Percentiles rank a stretch among this genome's conserved stretches.
Evolutionary conservation across 2,888 invertebrate genomes (phyloP).

Genomic region (Amorpha juglandis): DNA sequence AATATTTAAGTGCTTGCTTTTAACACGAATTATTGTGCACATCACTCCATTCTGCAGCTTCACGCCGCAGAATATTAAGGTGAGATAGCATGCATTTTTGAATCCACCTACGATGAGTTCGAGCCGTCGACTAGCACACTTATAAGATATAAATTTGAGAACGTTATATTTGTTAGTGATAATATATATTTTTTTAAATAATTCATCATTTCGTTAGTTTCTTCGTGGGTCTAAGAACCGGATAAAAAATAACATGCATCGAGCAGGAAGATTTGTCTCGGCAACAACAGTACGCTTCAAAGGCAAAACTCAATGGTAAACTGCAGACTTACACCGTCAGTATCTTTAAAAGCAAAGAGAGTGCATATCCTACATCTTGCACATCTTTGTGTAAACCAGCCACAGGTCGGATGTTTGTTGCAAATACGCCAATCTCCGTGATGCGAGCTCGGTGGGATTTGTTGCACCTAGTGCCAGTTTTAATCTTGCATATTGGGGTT

Average conservation of each 20-base stretch:
- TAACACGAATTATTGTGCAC: too few relatives aligned
- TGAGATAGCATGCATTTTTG: too few relatives aligned
- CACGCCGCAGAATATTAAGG: too few relatives aligned
- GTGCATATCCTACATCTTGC: constrained; percentile 57
- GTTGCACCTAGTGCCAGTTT: constrained; percentile 13
- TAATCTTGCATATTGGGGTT: constrained; percentile 18
- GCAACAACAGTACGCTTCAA: constrained; percentile 32
- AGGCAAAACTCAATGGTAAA: constrained; percentile 38
- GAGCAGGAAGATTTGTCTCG: background rate
- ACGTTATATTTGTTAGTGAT: too few relatives aligned
- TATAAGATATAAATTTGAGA: background rate
- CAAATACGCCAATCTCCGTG: constrained; percentile 64
- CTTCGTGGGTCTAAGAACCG: background rate
- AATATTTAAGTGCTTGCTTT: too few relatives aligned
- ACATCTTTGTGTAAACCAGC: constrained; percentile 52
- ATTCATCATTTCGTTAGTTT: background rate
- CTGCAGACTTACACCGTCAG: constrained; percentile 47
- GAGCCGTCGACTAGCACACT: too few relatives aligned
- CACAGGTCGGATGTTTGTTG: constrained; percentile 45
- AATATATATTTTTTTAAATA: background rate
- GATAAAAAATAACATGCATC: background rate
- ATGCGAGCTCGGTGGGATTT: constrained; percentile 43
- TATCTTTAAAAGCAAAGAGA: constrained; percentile 68
- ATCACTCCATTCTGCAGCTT: too few relatives aligned
- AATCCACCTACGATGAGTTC: too few relatives aligned